A percentile compares a stretch with the other conserved stretches of the same genome.
Conservation (phyloP, 2,888 invertebrate species). For the Tortricodes alternella region DNA sequence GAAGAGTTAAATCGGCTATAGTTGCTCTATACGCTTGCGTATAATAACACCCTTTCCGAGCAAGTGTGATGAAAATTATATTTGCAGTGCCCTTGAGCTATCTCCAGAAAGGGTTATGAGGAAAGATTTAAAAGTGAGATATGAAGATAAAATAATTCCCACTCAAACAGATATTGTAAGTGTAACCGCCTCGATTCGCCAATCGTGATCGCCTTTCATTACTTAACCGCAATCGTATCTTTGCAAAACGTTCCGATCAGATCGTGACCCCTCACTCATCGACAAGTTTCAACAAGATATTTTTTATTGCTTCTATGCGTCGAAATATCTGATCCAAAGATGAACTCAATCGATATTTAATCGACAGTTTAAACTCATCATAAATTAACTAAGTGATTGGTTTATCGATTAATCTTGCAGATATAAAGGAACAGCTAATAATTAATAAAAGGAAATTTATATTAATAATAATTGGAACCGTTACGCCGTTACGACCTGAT, state of each 20-base stretch:
- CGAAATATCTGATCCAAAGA: conserved; percentile 16
- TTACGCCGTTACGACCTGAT: conserved; percentile 4
- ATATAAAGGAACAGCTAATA: conserved; percentile 10
- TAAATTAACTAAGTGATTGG: conserved; percentile 26
- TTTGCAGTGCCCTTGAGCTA: too few species aligned
- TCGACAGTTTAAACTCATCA: conserved; percentile 29
- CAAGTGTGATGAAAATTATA: too few species aligned
- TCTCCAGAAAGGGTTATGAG: too few species aligned
- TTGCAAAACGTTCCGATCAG: conserved; percentile 4
- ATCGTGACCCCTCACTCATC: conserved; percentile 20
- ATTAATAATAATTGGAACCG: conserved; percentile 11
- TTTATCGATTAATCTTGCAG: conserved; percentile 22
- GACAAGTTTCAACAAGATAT: conserved; percentile 25
- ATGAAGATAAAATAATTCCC: conserved; percentile 33
- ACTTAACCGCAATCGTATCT: conserved; percentile 15
- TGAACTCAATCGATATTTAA: conserved; percentile 26
- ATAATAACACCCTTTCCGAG: too few species aligned
- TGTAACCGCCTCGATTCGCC: conserved; percentile 29
- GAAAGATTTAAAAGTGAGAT: conserved; percentile 30
- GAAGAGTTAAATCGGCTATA: too few species aligned
- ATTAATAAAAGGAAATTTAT: conserved; percentile 13
- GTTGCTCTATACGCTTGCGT: too few species aligned
- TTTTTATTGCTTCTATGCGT: conserved; percentile 5
- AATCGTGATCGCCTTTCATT: conserved; percentile 39
- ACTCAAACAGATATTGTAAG: not conserved